Evolutionary conservation across 1,140 invertebrate genomes (phyloP).

Genomic region (Tetragnatha versicolor): DNA sequence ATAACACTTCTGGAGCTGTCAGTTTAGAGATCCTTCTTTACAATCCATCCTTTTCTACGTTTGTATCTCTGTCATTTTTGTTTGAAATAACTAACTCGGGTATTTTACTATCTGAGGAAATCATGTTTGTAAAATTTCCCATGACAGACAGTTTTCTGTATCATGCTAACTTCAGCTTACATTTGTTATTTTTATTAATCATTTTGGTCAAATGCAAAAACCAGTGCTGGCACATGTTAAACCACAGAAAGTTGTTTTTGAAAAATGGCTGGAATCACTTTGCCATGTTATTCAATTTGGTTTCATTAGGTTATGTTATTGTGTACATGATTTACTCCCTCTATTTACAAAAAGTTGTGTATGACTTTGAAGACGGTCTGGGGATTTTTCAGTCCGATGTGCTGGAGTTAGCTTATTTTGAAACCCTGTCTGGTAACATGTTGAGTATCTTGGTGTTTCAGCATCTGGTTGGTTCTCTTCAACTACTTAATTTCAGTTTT

Average conservation of each 20-base stretch:
- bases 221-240: constrained; percentile 27
- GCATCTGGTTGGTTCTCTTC: constrained; percentile 7
- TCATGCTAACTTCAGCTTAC: not conserved
- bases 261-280: constrained; percentile 16
- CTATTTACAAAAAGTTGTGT: not conserved
- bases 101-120: not conserved
- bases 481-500: not conserved
- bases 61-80: constrained; percentile 1
- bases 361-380: not conserved
- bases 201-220: constrained; percentile 16
- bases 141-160: not conserved
- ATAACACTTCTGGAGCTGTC: constrained; percentile 9
- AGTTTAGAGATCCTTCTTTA: constrained; percentile 32
- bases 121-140: not conserved
- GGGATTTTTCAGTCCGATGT: constrained; percentile 2
- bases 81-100: constrained; percentile 1
- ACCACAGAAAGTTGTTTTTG: not conserved
- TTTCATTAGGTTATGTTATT: not conserved
- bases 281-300: not conserved
- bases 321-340: constrained; percentile 1
- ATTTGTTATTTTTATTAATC: constrained; percentile 20
- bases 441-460: constrained; percentile 10
- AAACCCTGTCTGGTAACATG: not conserved
- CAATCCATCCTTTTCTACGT: constrained; percentile 32
- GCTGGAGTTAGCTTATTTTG: not conserved